phyloP scores from a whole-genome alignment of 2,113 vertebrate species.

The Gallinago paraguaiae region DNA sequence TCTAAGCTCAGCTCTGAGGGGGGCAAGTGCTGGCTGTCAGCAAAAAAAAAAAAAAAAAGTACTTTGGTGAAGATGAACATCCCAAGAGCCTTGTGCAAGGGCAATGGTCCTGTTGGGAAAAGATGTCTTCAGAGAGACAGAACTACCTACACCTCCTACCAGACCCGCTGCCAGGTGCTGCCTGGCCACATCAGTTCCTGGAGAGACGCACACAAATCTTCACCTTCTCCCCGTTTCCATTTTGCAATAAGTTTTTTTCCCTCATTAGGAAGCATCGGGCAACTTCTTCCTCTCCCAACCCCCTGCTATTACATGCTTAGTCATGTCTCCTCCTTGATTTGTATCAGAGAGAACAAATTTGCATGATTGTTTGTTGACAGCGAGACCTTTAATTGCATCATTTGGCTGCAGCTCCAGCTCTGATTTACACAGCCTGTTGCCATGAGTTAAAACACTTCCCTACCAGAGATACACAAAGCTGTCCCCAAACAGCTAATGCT shows the following conservation, averaged over 20 bases:
- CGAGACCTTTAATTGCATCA: constrained; percentile 66
- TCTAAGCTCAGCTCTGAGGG: background rate
- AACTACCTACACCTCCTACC: background rate
- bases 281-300: background rate
- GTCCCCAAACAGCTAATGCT: constrained; percentile 15
- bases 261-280: constrained; percentile 14
- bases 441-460: constrained; percentile 52
- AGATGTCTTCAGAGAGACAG: background rate
- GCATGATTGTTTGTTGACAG: constrained; percentile 71
- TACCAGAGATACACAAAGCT: constrained; percentile 28
- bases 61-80: background rate
- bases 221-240: background rate
- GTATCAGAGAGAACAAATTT: constrained; percentile 71
- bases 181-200: background rate
- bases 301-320: constrained; percentile 57
- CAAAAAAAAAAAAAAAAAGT: background rate
- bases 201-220: background rate
- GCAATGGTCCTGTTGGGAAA: background rate
- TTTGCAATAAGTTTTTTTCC: background rate
- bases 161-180: background rate
- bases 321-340: constrained; percentile 66
- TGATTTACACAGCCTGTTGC: constrained; percentile 58
- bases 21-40: background rate
- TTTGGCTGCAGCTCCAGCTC: constrained; percentile 56
- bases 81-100: background rate